phyloP scores from a whole-genome alignment of 2,797 vertebrate genomes.

The Sitta carolinensis region DNA sequence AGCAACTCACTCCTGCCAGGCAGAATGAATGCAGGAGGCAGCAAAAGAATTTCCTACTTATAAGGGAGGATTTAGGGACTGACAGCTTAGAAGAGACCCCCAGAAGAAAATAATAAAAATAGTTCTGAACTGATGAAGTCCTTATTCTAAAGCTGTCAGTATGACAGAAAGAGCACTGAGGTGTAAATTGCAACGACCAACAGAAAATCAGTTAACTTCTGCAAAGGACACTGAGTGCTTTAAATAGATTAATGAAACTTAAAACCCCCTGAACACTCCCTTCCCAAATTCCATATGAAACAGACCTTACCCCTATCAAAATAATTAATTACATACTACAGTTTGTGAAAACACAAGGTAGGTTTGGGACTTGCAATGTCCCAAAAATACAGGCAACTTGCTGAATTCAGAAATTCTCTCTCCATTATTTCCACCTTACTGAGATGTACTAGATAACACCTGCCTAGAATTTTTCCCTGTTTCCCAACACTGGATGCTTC shows the following conservation, averaged over 20 bases:
- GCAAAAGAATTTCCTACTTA: constrained; percentile 26
- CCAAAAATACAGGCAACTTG: background rate
- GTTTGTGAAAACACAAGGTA: background rate
- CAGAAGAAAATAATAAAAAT: background rate
- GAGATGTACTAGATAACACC: background rate
- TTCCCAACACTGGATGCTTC: background rate
- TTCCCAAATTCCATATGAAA: background rate
- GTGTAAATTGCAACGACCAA: background rate
- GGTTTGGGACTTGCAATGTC: background rate
- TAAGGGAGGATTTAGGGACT: background rate
- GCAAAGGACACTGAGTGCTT: background rate
- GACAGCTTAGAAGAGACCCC: background rate
- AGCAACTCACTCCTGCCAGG: background rate
- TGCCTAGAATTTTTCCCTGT: background rate
- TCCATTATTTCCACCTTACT: background rate
- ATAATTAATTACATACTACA: background rate
- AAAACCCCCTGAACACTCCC: background rate
- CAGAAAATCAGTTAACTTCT: background rate
- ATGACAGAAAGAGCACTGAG: background rate
- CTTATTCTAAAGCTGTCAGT: background rate
- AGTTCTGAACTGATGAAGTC: background rate
- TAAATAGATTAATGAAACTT: background rate
- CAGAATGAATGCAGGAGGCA: background rate
- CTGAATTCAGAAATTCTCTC: background rate
- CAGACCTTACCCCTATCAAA: background rate